phyloP scores from a whole-genome alignment of 2,888 invertebrate species.

The Epinotia demarniana region DNA sequence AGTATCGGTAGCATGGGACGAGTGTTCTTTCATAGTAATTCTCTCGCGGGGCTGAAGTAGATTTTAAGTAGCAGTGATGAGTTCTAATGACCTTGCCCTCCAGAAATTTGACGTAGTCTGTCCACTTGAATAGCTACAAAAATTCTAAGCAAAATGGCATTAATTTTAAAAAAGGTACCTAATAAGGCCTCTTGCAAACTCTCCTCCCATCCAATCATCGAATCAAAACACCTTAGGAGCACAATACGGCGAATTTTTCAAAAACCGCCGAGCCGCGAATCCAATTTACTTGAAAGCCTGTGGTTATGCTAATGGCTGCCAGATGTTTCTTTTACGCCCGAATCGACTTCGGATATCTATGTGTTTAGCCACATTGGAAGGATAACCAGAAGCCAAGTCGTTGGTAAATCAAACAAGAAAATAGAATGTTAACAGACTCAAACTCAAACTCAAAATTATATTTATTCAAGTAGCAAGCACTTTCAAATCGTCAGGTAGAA shows the following conservation, averaged over 20 bases:
- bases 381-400: not conserved
- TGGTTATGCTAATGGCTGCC: conserved; percentile 17
- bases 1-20: not conserved
- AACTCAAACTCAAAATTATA: too few relatives aligned
- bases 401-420: not conserved
- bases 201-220: not conserved
- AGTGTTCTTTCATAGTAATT: not conserved
- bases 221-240: not conserved
- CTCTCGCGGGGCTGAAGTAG: too few relatives aligned
- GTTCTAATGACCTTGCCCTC: too few relatives aligned
- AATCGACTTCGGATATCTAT: not conserved
- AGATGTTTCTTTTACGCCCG: conserved; percentile 27
- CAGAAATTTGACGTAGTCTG: too few relatives aligned
- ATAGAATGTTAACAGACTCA: too few relatives aligned
- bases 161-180: too few relatives aligned
- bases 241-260: conserved; percentile 28
- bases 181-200: not conserved
- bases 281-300: conserved; percentile 33
- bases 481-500: too few relatives aligned
- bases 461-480: too few relatives aligned
- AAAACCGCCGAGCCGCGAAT: conserved; percentile 2
- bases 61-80: too few relatives aligned
- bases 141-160: too few relatives aligned
- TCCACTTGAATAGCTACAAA: too few relatives aligned
- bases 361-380: not conserved